These are phyloP conservation scores for Strix occidentalis DNA, from an alignment of 2,797 vertebrate species.

Conservation along the genomic window DNA sequence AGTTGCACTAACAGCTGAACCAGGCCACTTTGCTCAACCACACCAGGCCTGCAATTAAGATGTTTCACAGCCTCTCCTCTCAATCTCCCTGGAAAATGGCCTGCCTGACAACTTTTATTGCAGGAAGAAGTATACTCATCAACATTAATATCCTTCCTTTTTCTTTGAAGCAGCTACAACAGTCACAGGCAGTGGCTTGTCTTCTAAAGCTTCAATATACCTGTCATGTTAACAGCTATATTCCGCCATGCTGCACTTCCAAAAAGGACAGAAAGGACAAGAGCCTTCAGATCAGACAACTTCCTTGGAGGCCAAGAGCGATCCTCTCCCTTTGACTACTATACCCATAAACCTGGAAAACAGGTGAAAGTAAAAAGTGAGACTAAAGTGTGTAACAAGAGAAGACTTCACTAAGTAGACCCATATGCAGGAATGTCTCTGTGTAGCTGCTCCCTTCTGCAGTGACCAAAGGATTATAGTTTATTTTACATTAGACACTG, in stretches of 20 bases:
- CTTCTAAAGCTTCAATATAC: neutral
- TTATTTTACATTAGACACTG: neutral
- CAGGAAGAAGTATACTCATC: neutral
- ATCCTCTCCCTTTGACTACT: neutral
- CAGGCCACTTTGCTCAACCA: neutral
- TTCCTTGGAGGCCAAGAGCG: neutral
- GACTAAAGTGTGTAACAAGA: neutral
- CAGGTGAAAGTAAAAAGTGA: neutral
- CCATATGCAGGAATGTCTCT: neutral
- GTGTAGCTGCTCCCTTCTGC: neutral
- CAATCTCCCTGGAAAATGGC: neutral
- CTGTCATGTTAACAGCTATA: neutral
- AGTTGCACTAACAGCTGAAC: neutral
- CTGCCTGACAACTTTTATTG: neutral
- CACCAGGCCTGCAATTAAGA: neutral
- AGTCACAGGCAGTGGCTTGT: neutral
- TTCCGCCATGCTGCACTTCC: neutral
- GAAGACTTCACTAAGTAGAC: neutral
- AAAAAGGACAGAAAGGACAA: neutral
- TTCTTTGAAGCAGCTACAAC: neutral
- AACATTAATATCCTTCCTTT: neutral
- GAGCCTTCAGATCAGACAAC: neutral
- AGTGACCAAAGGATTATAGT: neutral
- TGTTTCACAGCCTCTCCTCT: neutral
- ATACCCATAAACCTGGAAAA: neutral